phyloP scores from a whole-genome alignment of 1,140 invertebrate species.

The Triops longicaudatus region DNA sequence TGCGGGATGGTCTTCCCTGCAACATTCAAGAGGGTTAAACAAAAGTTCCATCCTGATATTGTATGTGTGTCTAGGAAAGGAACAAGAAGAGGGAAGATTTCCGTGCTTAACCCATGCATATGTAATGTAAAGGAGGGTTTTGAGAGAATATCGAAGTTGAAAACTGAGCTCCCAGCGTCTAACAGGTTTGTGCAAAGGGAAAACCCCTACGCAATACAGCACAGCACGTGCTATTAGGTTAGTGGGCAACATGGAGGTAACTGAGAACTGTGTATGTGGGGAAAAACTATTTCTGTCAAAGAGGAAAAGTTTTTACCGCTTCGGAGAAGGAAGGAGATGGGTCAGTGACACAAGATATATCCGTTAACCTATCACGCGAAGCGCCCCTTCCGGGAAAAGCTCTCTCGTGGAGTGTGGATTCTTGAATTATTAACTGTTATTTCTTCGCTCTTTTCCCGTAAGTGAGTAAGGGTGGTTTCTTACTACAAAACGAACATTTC shows the following conservation, averaged over 20 bases:
- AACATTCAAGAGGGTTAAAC: too few relatives aligned
- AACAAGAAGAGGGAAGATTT: neutral
- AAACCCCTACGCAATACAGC: too few relatives aligned
- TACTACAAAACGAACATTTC: neutral
- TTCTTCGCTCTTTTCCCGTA: neutral
- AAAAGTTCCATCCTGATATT: too few relatives aligned
- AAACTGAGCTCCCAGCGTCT: neutral
- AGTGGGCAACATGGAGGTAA: neutral
- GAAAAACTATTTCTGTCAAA: neutral
- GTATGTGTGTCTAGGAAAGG: neutral
- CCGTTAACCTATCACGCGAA: slow-evolving; percentile 5
- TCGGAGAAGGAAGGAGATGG: neutral
- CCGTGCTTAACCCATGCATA: neutral
- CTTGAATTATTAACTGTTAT: slow-evolving; percentile 4
- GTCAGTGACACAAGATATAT: slow-evolving; percentile 4
- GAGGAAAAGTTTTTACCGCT: neutral
- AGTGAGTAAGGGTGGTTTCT: neutral
- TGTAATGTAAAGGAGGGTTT: neutral
- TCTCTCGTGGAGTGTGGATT: neutral
- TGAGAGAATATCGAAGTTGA: neutral
- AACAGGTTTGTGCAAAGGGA: too few relatives aligned
- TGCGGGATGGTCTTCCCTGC: too few relatives aligned
- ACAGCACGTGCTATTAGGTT: too few relatives aligned
- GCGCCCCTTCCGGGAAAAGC: neutral
- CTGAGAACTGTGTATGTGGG: neutral